These are phyloP conservation scores for Neoarius graeffei DNA, from an alignment of 2,113 vertebrate genomes.

Conservation along the genomic window DNA sequence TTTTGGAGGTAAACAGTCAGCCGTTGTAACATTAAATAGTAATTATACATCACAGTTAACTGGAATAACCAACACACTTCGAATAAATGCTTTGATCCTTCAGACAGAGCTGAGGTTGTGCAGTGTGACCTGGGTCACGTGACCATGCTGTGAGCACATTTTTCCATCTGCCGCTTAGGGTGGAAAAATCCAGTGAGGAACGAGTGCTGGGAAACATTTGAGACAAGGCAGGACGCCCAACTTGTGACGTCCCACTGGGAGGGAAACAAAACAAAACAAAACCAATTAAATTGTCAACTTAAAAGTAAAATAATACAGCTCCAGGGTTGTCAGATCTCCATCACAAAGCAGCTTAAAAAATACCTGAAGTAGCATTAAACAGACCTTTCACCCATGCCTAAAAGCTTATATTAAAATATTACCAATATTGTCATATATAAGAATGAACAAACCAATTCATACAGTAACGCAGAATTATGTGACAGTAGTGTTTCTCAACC, in stretches of 20 bases:
- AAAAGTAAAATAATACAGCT: not conserved
- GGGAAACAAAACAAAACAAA: not conserved
- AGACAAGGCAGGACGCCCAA: too few relatives aligned
- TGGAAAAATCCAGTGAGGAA: not conserved
- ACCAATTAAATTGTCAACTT: not conserved
- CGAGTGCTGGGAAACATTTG: not conserved
- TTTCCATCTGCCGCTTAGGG: not conserved
- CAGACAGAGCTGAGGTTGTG: too few relatives aligned
- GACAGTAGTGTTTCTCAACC: not conserved
- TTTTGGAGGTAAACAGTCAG: not conserved
- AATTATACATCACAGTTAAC: not conserved
- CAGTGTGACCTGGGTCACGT: not conserved
- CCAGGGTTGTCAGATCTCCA: not conserved
- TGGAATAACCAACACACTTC: not conserved
- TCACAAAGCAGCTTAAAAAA: not conserved
- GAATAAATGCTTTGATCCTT: not conserved
- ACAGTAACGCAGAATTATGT: not conserved
- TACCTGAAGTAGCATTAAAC: not conserved
- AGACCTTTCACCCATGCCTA: not conserved
- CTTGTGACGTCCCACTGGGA: not conserved
- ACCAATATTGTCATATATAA: not conserved
- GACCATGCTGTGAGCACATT: not conserved
- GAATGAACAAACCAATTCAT: not conserved
- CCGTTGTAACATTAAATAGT: not conserved
- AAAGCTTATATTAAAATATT: not conserved